These are phyloP conservation scores for Tinea semifulvella DNA, from an alignment of 2,888 invertebrate species.

Conservation along the genomic window DNA sequence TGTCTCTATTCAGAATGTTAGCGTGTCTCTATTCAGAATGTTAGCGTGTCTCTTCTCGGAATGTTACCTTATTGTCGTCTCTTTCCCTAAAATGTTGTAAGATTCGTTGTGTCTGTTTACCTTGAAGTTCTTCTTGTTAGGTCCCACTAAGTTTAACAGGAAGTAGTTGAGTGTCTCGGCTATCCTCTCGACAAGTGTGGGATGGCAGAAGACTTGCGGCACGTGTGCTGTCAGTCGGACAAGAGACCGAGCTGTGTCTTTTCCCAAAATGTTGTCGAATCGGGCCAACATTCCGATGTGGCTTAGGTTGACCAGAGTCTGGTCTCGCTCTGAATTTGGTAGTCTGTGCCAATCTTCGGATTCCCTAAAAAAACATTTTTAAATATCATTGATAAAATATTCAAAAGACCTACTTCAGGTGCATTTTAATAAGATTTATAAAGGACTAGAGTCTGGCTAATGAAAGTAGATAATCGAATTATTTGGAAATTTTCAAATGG, in stretches of 20 bases:
- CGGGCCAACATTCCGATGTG: conserved; percentile 85
- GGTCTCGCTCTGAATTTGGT: conserved; percentile 75
- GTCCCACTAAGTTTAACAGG: conserved; percentile 86
- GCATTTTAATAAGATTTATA: no score
- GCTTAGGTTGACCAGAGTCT: conserved; percentile 75
- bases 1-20: no score
- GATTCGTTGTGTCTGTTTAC: no score
- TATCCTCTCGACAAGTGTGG: conserved; percentile 90
- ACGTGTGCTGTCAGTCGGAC: conserved; percentile 80
- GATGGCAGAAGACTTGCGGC: conserved; percentile 85
- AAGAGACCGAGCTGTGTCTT: conserved; percentile 86
- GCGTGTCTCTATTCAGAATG: no score
- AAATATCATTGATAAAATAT: no score
- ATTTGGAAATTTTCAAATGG: no score
- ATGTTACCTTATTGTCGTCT: neutral
- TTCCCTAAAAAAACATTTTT: neutral
- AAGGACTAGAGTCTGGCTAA: no score
- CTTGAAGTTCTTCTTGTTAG: conserved; percentile 91
- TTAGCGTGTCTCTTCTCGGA: no score
- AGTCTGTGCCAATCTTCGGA: conserved; percentile 69
- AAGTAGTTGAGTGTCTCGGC: conserved; percentile 97
- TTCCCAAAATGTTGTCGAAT: conserved; percentile 92
- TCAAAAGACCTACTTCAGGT: no score
- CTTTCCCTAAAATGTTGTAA: neutral
- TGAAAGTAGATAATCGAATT: no score